Conservation (phyloP, 1,140 invertebrate genomes). For the Rhyacophila brunnea region DNA sequence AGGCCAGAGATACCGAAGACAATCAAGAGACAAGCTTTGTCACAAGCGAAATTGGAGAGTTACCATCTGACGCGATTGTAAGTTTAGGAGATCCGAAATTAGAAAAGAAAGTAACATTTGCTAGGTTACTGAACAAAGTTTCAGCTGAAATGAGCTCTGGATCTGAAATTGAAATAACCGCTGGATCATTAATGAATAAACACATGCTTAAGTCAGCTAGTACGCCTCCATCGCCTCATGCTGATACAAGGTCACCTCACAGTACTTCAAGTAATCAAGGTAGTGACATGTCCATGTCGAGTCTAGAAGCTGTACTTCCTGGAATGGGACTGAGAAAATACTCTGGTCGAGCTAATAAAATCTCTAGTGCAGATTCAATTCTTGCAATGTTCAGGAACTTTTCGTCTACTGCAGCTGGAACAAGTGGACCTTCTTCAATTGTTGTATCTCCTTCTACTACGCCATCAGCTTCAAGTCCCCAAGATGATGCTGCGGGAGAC, state of each 20-base stretch:
- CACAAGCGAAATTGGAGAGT: constrained; percentile 34
- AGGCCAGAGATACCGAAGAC: constrained; percentile 39
- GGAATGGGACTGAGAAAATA: constrained; percentile 49
- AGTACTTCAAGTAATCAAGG: constrained; percentile 67
- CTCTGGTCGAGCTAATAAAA: constrained; percentile 53
- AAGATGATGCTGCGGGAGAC: constrained; percentile 62
- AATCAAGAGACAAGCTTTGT: constrained; percentile 60
- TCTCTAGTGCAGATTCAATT: constrained; percentile 71
- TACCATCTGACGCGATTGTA: constrained; percentile 52
- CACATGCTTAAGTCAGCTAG: constrained; percentile 50
- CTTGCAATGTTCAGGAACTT: constrained; percentile 72
- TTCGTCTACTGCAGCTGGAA: constrained; percentile 55
- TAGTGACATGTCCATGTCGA: constrained; percentile 67
- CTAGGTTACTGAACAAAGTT: constrained; percentile 68
- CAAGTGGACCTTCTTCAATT: constrained; percentile 55
- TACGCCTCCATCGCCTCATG: constrained; percentile 53
- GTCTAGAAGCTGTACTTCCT: constrained; percentile 60
- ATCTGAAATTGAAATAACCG: constrained; percentile 60
- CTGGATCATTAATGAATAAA: constrained; percentile 35
- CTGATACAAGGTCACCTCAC: constrained; percentile 59
- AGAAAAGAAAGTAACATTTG: constrained; percentile 76
- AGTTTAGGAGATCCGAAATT: constrained; percentile 61
- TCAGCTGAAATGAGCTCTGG: constrained; percentile 71
- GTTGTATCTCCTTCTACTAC: constrained; percentile 62
- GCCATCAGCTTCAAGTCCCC: constrained; percentile 65